Evolutionary conservation across 2,888 invertebrate genomes (phyloP), one percentile per base, ranked within the genome.

Genomic region (Drosophila seclusa): DNA sequence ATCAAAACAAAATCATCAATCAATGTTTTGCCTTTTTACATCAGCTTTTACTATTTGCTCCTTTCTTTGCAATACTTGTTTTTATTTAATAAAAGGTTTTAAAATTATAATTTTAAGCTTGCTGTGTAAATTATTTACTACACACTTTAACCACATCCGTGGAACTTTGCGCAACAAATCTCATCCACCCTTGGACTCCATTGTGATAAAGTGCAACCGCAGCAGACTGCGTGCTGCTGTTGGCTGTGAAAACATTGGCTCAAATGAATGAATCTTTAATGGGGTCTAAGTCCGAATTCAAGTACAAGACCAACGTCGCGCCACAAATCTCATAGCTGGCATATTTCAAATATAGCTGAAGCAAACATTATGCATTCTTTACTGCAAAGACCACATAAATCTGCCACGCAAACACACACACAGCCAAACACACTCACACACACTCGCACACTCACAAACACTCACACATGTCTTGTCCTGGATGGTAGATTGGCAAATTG

Each of bases 341-440:
- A 80, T 78, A 78, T 78, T 80, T 80, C 78, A 76, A 88, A 84
- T 74, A 83, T 81, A 67, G 79, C 78, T 73, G 78, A 71, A 74
- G 82, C 68, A 73, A 87, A 75, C 85, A 85, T 89, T 85, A 85
- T 89, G 84, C 89, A 85, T 85, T 89, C 84, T 84, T 85, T 82
- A 82, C 84, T 89, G 84, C 84, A 82, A 84, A 89, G 87, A 87
- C 89, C 84, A 85, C 89, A 85, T 85, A 85, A 85, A 85, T 85
- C 84, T 85, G 89, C 87, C 85, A 87, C 66, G 64, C 76, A 67
- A 66, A 76, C 63, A 65, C 40, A 77, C 68, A 55, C 66, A 68
- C 59, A 29, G 50, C 57, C 68, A 67, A 49, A 31, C 36, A 36
- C 45, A 29, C 40, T 29, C 40, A 75, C 68, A 55, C 50, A 53